Percentiles rank a stretch among this genome's conserved stretches.
phyloP scores from a whole-genome alignment of 2,113 vertebrate genomes.

The Artemisiospiza belli region DNA sequence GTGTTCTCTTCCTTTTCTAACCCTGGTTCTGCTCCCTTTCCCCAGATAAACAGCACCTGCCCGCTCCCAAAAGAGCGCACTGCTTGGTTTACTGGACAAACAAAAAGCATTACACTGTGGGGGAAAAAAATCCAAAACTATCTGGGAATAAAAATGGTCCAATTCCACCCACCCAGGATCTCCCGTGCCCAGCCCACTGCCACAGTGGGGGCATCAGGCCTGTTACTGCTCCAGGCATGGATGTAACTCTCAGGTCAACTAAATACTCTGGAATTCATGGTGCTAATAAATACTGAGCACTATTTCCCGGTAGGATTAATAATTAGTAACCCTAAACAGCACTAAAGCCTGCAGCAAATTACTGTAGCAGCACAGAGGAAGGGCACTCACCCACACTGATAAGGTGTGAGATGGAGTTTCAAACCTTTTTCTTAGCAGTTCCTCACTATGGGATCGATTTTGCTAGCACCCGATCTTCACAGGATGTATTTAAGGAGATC shows the following conservation, averaged over 20 bases:
- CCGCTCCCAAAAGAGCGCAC: neutral
- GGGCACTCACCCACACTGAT: neutral
- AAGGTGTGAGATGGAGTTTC: neutral
- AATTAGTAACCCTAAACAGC: neutral
- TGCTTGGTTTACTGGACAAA: slow-evolving; percentile 21
- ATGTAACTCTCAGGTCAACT: neutral
- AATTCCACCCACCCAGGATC: neutral
- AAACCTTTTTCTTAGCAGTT: neutral
- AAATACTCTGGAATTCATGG: neutral
- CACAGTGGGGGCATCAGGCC: neutral
- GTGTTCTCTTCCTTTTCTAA: neutral
- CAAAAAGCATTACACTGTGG: neutral
- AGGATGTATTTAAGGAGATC: neutral
- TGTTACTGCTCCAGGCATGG: neutral
- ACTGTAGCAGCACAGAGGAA: neutral
- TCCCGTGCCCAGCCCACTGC: neutral
- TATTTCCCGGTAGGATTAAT: neutral
- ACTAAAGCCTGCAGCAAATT: neutral
- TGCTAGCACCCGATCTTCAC: neutral
- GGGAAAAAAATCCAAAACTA: neutral
- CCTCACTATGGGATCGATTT: neutral
- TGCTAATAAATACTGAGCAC: neutral
- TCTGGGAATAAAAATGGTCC: neutral
- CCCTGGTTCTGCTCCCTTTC: neutral
- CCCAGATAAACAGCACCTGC: neutral